These are phyloP conservation scores for human (Homo sapiens) DNA, from an alignment of 2,113 vertebrate genomes.

Conservation along the genomic window DNA sequence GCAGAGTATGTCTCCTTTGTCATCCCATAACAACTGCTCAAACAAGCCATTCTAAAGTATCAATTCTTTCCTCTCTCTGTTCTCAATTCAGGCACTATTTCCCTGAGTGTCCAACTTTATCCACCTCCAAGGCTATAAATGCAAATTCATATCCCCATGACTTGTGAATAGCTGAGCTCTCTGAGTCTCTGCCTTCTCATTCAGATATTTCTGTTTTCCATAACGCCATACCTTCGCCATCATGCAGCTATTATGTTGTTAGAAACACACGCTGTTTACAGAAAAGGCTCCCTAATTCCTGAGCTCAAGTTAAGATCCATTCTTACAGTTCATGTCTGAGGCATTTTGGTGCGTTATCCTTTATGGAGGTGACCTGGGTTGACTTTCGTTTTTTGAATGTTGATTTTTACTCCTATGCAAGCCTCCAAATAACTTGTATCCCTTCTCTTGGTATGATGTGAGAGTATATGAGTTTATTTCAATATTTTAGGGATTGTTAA, in stretches of 20 bases:
- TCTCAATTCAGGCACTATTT: constrained; percentile 20
- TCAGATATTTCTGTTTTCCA: neutral
- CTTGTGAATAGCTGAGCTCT: neutral
- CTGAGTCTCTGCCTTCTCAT: neutral
- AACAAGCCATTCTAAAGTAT: neutral
- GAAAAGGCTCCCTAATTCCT: neutral
- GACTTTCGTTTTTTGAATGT: constrained; percentile 6
- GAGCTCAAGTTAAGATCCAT: neutral
- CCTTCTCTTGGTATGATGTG: neutral
- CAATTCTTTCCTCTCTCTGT: neutral
- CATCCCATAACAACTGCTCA: neutral
- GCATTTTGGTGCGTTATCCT: neutral
- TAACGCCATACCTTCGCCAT: neutral
- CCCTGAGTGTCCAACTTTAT: neutral
- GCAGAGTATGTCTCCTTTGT: neutral
- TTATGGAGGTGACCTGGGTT: neutral
- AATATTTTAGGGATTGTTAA: neutral
- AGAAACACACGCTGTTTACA: neutral
- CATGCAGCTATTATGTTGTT: neutral
- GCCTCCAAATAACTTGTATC: neutral
- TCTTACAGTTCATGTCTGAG: neutral
- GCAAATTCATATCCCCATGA: neutral
- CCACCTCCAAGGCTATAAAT: neutral
- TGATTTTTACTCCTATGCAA: neutral
- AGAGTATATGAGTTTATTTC: neutral